Evolutionary conservation across 2,888 invertebrate genomes (phyloP).

Genomic region (Spatulosminthurus flaviceps): DNA sequence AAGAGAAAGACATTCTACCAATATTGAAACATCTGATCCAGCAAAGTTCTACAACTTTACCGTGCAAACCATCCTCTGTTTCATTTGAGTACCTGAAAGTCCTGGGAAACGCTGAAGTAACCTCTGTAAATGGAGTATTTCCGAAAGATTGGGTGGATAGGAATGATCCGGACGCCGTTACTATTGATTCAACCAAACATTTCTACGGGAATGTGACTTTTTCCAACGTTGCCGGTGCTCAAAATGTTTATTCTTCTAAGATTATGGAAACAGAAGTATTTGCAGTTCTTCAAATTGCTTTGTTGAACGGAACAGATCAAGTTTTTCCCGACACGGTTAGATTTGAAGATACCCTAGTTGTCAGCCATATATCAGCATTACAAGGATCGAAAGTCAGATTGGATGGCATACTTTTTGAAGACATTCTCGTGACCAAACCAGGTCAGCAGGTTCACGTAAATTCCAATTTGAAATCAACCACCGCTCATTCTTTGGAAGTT

Average conservation of each 20-base stretch:
- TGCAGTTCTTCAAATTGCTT: constrained; percentile 35
- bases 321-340: constrained; percentile 6
- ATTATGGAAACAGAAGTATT: background rate
- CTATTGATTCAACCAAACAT: background rate
- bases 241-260: background rate
- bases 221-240: background rate
- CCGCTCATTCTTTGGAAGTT: constrained; percentile 2
- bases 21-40: background rate
- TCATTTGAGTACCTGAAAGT: constrained; percentile 4
- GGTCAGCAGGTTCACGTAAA: no score
- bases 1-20: background rate
- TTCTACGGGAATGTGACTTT: constrained; percentile 4
- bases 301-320: constrained; percentile 53
- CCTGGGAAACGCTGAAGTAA: constrained; percentile 1
- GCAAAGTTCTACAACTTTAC: background rate
- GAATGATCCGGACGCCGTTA: background rate
- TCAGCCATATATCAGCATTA: constrained; percentile 30
- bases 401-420: constrained; percentile 48
- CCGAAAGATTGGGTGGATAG: constrained; percentile 9
- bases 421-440: constrained; percentile 5
- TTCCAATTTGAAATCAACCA: no score
- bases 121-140: background rate
- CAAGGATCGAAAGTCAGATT: constrained; percentile 36
- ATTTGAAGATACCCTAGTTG: constrained; percentile 36
- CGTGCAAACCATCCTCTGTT: background rate